Conservation (phyloP, 2,113 vertebrate species). For the Ancistrus triradiatus region DNA sequence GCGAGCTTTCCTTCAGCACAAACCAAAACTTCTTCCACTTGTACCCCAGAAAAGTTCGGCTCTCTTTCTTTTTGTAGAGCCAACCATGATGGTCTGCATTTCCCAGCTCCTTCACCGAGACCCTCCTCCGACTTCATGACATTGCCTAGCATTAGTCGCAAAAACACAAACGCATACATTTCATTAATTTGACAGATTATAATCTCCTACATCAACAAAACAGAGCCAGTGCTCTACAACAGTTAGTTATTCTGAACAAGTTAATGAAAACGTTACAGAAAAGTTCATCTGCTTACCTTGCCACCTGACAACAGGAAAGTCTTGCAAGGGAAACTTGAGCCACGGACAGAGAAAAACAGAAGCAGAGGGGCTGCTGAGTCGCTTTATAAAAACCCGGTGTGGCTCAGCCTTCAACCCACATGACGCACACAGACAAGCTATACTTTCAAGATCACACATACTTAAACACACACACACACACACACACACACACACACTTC, state of each 20-base stretch:
- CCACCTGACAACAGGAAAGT: slow-evolving; percentile 6
- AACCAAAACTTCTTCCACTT: slow-evolving; percentile 92
- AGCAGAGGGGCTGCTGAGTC: neutral
- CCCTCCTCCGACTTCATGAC: slow-evolving; percentile 75
- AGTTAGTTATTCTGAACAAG: too few relatives aligned
- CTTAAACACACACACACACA: neutral
- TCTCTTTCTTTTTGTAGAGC: slow-evolving; percentile 83
- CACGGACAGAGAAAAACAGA: slow-evolving; percentile 16
- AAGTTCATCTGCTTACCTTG: slow-evolving; percentile 21
- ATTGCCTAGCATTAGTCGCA: slow-evolving; percentile 54
- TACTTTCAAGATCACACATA: slow-evolving; percentile 17
- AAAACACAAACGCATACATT: neutral
- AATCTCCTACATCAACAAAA: too few relatives aligned
- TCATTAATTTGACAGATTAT: too few relatives aligned
- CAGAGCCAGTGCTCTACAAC: too few relatives aligned
- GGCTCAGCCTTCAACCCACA: slow-evolving; percentile 31
- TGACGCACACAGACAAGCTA: slow-evolving; percentile 19
- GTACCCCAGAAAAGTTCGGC: slow-evolving; percentile 76
- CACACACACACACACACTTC: slow-evolving; percentile 4
- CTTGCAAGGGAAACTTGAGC: slow-evolving; percentile 31
- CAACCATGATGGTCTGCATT: slow-evolving; percentile 80
- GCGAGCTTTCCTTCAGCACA: slow-evolving; percentile 75
- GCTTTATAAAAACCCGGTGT: neutral
- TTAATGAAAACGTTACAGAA: too few relatives aligned
- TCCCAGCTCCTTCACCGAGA: slow-evolving; percentile 85